phyloP scores from a whole-genome alignment of 2,797 vertebrate genomes.

The Hipposideros larvatus region DNA sequence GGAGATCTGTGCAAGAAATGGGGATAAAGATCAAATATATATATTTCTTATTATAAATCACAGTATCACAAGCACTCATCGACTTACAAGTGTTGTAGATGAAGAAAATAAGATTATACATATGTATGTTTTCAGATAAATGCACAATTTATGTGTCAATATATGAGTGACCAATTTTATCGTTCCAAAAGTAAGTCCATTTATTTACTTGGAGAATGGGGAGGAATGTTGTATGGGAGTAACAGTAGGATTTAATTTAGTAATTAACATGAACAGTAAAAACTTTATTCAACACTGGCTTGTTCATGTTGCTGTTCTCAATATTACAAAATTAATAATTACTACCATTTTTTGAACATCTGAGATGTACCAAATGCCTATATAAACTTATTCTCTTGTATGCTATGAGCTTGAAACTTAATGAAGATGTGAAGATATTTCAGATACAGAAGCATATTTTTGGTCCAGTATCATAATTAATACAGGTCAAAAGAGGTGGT shows the following conservation, averaged over 20 bases:
- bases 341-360: neutral
- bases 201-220: neutral
- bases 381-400: neutral
- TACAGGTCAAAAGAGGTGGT: neutral
- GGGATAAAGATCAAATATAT: neutral
- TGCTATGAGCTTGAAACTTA: neutral
- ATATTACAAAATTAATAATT: neutral
- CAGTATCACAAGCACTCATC: neutral
- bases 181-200: neutral
- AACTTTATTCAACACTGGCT: neutral
- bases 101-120: neutral
- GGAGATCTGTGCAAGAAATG: neutral
- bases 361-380: neutral
- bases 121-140: neutral
- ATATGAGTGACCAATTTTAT: neutral
- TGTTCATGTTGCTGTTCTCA: neutral
- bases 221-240: neutral
- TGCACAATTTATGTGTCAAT: neutral
- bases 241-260: neutral
- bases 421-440: neutral
- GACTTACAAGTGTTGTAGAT: neutral
- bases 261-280: constrained; percentile 15
- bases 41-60: neutral
- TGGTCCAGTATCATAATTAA: neutral
- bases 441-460: neutral